Evolutionary conservation across 1,140 invertebrate species (phyloP).

Genomic region (Diuraphis noxia): DNA sequence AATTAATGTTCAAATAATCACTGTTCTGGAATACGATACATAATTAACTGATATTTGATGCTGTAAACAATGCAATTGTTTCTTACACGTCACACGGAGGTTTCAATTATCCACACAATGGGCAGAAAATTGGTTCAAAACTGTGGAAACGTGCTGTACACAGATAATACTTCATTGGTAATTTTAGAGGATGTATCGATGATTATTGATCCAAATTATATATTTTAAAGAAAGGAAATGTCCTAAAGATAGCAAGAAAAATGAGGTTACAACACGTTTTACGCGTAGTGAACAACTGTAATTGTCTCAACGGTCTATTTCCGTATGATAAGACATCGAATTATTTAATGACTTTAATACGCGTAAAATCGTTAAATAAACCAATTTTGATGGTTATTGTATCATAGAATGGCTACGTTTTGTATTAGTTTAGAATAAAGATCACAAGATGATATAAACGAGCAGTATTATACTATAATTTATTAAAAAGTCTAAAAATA

Average conservation of each 20-base stretch:
- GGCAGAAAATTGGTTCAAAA: background rate
- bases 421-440: background rate
- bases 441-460: background rate
- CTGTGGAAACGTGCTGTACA: background rate
- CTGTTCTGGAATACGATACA: background rate
- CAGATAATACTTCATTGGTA: background rate
- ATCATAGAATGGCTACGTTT: background rate
- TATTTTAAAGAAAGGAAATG: background rate
- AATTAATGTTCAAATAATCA: background rate
- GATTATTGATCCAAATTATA: constrained; percentile 12
- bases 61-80: constrained; percentile 6
- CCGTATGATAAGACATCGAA: background rate
- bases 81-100: background rate
- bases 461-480: background rate
- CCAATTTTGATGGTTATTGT: background rate
- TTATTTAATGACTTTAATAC: background rate
- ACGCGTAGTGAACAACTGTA: background rate
- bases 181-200: background rate
- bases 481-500: background rate
- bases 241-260: background rate
- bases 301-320: constrained; percentile 34
- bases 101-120: background rate
- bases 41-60: background rate
- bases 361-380: background rate
- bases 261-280: constrained; percentile 21